These are phyloP conservation scores for Carollia perspicillata DNA, from an alignment of 2,113 vertebrate genomes.

Conservation along the genomic window DNA sequence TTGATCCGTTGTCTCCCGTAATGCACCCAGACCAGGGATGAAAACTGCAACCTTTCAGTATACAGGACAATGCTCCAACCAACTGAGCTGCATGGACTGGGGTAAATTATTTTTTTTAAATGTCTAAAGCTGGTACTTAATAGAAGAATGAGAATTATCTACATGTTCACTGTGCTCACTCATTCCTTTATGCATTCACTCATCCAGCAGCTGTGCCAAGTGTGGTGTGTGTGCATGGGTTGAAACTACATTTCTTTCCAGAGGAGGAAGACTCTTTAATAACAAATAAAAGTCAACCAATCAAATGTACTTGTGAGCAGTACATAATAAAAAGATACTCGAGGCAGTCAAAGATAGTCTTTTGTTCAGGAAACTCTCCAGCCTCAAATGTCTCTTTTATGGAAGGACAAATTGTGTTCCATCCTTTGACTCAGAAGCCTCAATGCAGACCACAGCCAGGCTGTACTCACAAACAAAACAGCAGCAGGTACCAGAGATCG, in stretches of 20 bases:
- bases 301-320: not conserved
- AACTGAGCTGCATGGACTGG: too few relatives aligned
- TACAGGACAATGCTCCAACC: too few relatives aligned
- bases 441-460: accelerated
- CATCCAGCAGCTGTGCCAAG: not conserved
- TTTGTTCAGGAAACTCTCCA: not conserved
- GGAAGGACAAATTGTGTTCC: not conserved
- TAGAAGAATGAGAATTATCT: not conserved
- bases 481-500: not conserved
- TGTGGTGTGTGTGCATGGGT: not conserved
- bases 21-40: too few relatives aligned
- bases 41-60: too few relatives aligned
- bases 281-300: not conserved
- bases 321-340: not conserved
- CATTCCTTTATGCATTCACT: not conserved
- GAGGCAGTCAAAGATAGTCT: not conserved
- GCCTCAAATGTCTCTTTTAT: not conserved
- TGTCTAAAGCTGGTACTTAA: not conserved
- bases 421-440: not conserved
- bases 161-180: not conserved
- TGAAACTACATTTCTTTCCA: not conserved
- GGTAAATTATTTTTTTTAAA: not conserved
- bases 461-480: not conserved
- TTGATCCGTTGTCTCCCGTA: too few relatives aligned
- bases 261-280: not conserved